Conservation (phyloP, 2,888 invertebrate species). For the Nephrotoma appendiculata region DNA sequence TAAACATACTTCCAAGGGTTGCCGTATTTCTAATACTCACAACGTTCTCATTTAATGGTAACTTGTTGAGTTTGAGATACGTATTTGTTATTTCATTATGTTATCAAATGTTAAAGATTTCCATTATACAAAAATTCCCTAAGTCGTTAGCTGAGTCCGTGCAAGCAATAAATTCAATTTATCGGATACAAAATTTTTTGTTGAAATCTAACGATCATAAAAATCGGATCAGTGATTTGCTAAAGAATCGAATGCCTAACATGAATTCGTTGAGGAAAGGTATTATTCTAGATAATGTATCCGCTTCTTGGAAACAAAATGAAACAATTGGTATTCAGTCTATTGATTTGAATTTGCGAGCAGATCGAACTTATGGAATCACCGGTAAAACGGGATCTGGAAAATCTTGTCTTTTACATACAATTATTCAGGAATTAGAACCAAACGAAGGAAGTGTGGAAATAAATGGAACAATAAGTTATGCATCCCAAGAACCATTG, state of each 20-base stretch:
- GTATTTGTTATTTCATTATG: slow-evolving; percentile 45
- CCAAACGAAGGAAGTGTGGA: slow-evolving; percentile 32
- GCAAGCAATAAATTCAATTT: slow-evolving; percentile 47
- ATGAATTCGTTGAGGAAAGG: not conserved
- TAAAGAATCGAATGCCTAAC: not conserved
- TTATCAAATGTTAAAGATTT: slow-evolving; percentile 43
- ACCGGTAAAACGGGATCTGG: slow-evolving; percentile 55
- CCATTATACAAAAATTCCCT: slow-evolving; percentile 35
- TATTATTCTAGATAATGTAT: not conserved
- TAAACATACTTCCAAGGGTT: slow-evolving; percentile 38
- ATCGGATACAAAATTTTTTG: slow-evolving; percentile 41
- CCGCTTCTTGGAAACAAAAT: slow-evolving; percentile 6
- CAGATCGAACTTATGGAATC: slow-evolving; percentile 32
- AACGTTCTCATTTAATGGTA: slow-evolving; percentile 36
- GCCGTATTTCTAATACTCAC: slow-evolving; percentile 47
- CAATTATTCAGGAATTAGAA: slow-evolving; percentile 51
- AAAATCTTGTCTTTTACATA: slow-evolving; percentile 49
- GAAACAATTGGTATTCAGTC: slow-evolving; percentile 4
- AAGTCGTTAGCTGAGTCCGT: slow-evolving; percentile 43
- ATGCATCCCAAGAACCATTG: slow-evolving; percentile 53
- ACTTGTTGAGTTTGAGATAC: slow-evolving; percentile 41
- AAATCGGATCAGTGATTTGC: not conserved
- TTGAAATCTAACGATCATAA: slow-evolving; percentile 8
- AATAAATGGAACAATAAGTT: slow-evolving; percentile 38
- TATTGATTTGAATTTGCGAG: slow-evolving; percentile 9